Evolutionary conservation across 1,140 invertebrate species (phyloP).

Genomic region (Gryon sp.): DNA sequence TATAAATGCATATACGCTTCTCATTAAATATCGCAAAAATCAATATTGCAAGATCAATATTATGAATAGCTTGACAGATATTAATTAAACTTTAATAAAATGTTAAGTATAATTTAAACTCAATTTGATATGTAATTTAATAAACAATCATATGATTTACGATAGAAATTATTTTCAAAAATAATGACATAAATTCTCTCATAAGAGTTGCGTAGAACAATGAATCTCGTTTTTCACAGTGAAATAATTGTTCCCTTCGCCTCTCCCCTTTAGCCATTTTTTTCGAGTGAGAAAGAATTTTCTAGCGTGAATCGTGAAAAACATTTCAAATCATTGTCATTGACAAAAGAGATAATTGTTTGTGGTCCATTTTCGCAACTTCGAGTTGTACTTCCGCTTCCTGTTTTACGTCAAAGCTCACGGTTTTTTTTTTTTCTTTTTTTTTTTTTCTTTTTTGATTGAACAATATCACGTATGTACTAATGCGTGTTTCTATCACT

Average conservation of each 20-base stretch:
- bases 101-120: too few relatives aligned
- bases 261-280: not conserved
- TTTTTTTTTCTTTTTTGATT: conserved; percentile 22
- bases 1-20: too few relatives aligned
- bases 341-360: conserved; percentile 48
- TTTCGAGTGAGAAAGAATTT: not conserved
- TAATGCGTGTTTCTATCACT: not conserved
- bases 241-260: conserved; percentile 30
- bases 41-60: too few relatives aligned
- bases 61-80: too few relatives aligned
- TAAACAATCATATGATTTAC: too few relatives aligned
- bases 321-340: conserved; percentile 27
- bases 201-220: too few relatives aligned
- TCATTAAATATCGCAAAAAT: too few relatives aligned
- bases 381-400: conserved; percentile 19
- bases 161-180: too few relatives aligned
- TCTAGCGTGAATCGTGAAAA: conserved; percentile 5
- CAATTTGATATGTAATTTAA: too few relatives aligned
- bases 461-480: conserved; percentile 10
- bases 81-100: too few relatives aligned
- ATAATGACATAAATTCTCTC: too few relatives aligned
- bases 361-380: conserved; percentile 40
- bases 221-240: conserved; percentile 1
- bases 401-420: conserved; percentile 12
- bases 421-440: too few relatives aligned